Percentiles rank a stretch among this genome's conserved stretches.
Conservation (phyloP, 2,888 invertebrate species). For the Synergus gifuensis region DNA sequence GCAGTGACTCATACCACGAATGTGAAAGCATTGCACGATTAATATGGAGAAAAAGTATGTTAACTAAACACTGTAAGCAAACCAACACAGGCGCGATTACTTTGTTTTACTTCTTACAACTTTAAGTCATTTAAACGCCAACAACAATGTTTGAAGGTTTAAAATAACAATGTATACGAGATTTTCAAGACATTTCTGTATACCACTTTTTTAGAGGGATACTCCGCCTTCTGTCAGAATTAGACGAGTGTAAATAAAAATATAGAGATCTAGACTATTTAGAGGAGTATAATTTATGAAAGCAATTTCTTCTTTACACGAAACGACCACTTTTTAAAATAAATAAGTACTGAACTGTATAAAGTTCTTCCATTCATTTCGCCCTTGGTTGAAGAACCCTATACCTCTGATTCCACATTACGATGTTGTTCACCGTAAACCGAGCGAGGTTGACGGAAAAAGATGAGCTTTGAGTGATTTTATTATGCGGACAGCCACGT, state of each 20-base stretch:
- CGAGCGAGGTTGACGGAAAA: slow-evolving; percentile 30
- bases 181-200: too few relatives aligned
- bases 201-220: too few relatives aligned
- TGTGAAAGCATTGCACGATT: neutral
- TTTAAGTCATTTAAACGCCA: too few relatives aligned
- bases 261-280: too few relatives aligned
- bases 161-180: too few relatives aligned
- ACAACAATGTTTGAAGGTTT: too few relatives aligned
- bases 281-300: too few relatives aligned
- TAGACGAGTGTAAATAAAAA: too few relatives aligned
- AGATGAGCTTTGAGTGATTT: slow-evolving; percentile 37
- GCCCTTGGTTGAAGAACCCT: neutral
- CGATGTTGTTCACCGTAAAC: neutral
- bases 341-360: neutral
- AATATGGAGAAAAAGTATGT: neutral
- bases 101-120: too few relatives aligned
- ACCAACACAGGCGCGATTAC: too few relatives aligned
- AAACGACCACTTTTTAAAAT: neutral
- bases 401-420: neutral
- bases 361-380: neutral
- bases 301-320: neutral
- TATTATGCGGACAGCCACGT: neutral
- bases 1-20: neutral
- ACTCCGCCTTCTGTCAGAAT: too few relatives aligned
- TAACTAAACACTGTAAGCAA: too few relatives aligned